Evolutionary conservation across 2,888 invertebrate species (phyloP).

Genomic region (Anorthoa munda): DNA sequence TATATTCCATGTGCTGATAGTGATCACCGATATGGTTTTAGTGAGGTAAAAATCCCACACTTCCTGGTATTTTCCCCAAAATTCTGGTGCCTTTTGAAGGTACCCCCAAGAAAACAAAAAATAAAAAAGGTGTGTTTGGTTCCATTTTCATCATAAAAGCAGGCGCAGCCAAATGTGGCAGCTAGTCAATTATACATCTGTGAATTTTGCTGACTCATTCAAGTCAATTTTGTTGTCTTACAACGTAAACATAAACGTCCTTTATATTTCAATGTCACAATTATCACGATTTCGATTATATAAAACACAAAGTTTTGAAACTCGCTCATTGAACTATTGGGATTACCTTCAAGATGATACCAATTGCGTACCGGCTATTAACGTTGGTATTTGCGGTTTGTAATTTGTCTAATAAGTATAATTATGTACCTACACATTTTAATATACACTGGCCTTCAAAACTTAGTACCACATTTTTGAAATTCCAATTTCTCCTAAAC

Average conservation of each 20-base stretch:
- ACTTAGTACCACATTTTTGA: too few relatives aligned
- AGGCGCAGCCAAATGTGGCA: too few relatives aligned
- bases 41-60: too few relatives aligned
- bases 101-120: too few relatives aligned
- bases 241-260: not conserved
- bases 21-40: too few relatives aligned
- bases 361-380: constrained; percentile 9
- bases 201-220: not conserved
- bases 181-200: not conserved
- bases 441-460: too few relatives aligned
- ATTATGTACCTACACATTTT: not conserved
- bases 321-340: constrained; percentile 12
- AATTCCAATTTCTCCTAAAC: too few relatives aligned
- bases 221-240: not conserved
- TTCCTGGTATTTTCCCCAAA: too few relatives aligned
- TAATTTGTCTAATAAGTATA: not conserved
- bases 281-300: constrained; percentile 41
- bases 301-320: constrained; percentile 8
- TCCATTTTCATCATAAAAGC: too few relatives aligned
- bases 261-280: constrained; percentile 39
- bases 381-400: constrained; percentile 40
- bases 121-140: too few relatives aligned
- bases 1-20: too few relatives aligned
- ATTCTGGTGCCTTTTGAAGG: too few relatives aligned
- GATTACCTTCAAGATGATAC: constrained; percentile 26